Percentiles rank a stretch among this genome's conserved stretches.
phyloP scores from a whole-genome alignment of 2,888 invertebrate genomes.

The Pterostichus niger region DNA sequence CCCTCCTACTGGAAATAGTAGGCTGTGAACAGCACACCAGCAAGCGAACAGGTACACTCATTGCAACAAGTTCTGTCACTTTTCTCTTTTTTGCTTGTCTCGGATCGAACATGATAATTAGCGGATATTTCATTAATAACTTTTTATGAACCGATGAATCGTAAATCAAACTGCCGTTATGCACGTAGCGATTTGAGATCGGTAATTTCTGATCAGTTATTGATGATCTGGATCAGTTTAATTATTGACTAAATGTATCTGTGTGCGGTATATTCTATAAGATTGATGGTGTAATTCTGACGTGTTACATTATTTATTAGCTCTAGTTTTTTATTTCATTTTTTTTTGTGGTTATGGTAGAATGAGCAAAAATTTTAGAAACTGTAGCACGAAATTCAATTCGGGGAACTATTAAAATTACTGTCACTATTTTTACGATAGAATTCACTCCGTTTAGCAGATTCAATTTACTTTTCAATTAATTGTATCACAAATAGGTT shows the following conservation, averaged over 20 bases:
- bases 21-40: constrained; percentile 2
- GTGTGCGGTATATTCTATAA: neutral
- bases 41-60: constrained; percentile 55
- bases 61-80: constrained; percentile 35
- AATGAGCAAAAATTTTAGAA: constrained; percentile 9
- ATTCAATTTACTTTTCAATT: constrained; percentile 6
- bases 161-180: constrained; percentile 45
- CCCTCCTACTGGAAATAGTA: constrained; percentile 37
- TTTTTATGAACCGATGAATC: constrained; percentile 14
- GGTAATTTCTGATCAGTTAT: constrained; percentile 45
- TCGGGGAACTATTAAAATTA: neutral
- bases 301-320: constrained; percentile 27
- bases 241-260: constrained; percentile 20
- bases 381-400: neutral
- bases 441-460: neutral
- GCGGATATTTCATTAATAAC: constrained; percentile 52
- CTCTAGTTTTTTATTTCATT: constrained; percentile 6
- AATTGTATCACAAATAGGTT: neutral
- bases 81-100: constrained; percentile 43
- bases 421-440: constrained; percentile 19
- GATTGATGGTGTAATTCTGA: constrained; percentile 25
- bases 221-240: constrained; percentile 46
- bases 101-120: constrained; percentile 44
- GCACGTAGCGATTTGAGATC: neutral
- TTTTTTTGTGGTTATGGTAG: constrained; percentile 11